Conservation (phyloP, 2,113 vertebrate species). For the Hippopotamus amphibius region DNA sequence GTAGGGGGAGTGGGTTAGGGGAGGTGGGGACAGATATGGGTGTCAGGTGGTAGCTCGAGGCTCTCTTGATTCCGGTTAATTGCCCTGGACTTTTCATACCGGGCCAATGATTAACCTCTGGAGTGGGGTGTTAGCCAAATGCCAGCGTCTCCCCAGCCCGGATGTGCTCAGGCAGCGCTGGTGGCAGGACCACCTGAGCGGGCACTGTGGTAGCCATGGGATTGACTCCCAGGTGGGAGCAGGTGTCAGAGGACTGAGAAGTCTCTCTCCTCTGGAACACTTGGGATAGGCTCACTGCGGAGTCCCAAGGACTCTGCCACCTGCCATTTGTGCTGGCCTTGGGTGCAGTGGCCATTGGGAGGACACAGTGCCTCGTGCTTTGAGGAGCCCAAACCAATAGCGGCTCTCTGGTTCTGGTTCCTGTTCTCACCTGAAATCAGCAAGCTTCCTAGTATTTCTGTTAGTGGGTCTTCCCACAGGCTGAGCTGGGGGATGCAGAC, state of each 20-base stretch:
- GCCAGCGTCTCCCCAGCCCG: neutral
- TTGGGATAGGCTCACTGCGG: neutral
- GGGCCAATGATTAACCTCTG: constrained; percentile 65
- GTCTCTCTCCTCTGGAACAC: neutral
- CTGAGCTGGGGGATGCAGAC: neutral
- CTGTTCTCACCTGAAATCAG: neutral
- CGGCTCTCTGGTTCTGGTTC: neutral
- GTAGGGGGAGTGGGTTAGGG: neutral
- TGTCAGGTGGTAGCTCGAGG: constrained; percentile 19
- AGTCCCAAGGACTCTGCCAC: neutral
- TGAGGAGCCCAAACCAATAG: neutral
- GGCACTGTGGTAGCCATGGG: fast-evolving
- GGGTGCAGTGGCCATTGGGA: neutral
- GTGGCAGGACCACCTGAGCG: neutral
- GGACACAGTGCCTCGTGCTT: neutral
- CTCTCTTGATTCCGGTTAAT: constrained; percentile 19
- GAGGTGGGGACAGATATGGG: neutral
- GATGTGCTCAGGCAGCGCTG: neutral
- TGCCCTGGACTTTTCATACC: neutral
- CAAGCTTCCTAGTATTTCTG: neutral
- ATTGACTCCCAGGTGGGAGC: neutral
- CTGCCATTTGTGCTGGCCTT: neutral
- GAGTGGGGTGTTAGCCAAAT: constrained; percentile 6
- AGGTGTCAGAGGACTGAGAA: neutral
- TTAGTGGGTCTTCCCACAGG: neutral